phyloP scores from a whole-genome alignment of 2,797 vertebrate species.

The Spatula versicolor region DNA sequence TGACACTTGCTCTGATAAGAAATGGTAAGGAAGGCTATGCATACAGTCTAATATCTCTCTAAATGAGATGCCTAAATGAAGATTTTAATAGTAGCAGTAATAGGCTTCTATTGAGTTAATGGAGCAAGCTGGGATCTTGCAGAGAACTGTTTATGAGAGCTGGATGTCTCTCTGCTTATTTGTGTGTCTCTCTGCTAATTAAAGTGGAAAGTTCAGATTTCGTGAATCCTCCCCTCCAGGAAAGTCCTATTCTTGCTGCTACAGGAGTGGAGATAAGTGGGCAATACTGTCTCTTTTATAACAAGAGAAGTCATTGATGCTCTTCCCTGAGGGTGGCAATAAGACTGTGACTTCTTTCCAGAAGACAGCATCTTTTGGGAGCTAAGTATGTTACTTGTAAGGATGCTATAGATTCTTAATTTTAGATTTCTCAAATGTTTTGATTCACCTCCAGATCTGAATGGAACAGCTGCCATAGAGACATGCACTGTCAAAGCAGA shows the following conservation, averaged over 20 bases:
- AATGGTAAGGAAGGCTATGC: background rate
- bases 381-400: background rate
- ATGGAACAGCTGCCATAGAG: background rate
- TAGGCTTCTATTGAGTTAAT: background rate
- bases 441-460: background rate
- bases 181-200: background rate
- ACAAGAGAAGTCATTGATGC: background rate
- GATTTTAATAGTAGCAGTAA: background rate
- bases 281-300: background rate
- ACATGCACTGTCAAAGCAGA: background rate
- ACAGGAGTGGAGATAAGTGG: background rate
- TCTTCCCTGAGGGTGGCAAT: background rate
- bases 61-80: slow-evolving; percentile 14
- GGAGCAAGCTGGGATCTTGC: background rate
- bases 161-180: background rate
- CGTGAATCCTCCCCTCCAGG: background rate
- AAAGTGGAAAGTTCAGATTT: background rate
- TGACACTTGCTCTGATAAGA: background rate
- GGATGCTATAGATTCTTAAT: background rate
- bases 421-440: background rate
- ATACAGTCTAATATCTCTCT: background rate
- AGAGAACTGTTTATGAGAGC: background rate
- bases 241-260: background rate
- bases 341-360: background rate
- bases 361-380: background rate